These are phyloP conservation scores for Cremastobaeus sp. DNA, from an alignment of 2,888 invertebrate genomes.

Conservation along the genomic window DNA sequence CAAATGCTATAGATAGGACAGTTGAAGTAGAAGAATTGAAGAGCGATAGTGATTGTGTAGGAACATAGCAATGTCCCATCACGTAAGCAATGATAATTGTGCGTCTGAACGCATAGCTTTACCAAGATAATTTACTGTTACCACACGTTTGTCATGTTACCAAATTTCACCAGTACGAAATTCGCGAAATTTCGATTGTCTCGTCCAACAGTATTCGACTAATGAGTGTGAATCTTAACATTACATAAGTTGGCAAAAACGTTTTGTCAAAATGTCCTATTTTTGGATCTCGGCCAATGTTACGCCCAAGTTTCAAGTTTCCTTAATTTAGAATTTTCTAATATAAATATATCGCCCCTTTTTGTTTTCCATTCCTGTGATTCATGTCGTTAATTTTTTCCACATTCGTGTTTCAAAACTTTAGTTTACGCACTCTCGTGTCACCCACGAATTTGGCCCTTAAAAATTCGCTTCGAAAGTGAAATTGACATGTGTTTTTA, in stretches of 20 bases:
- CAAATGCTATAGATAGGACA: conserved; percentile 6
- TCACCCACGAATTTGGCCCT: no score
- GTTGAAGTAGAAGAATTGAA: conserved; percentile 17
- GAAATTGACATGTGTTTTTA: no score
- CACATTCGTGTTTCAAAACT: not conserved
- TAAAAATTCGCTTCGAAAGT: no score
- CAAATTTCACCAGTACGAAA: not conserved
- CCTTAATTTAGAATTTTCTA: conserved; percentile 37
- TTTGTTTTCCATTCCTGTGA: no score
- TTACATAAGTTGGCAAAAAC: conserved; percentile 40
- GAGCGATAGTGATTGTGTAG: conserved; percentile 15
- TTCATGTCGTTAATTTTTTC: no score
- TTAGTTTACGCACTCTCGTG: no score
- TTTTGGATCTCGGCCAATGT: conserved; percentile 56
- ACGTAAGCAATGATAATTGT: conserved; percentile 36
- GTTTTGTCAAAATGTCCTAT: conserved; percentile 50
- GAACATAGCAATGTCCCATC: conserved; percentile 20
- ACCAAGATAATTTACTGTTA: conserved; percentile 27
- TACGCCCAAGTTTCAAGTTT: conserved; percentile 39
- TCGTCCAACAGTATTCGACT: not conserved
- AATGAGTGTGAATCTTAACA: not conserved
- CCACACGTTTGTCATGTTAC: not conserved
- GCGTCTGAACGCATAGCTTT: conserved; percentile 8
- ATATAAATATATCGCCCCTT: conserved; percentile 38
- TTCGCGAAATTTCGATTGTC: not conserved